Conservation (phyloP, 2,888 invertebrate genomes). For the Campoplex nolae region DNA sequence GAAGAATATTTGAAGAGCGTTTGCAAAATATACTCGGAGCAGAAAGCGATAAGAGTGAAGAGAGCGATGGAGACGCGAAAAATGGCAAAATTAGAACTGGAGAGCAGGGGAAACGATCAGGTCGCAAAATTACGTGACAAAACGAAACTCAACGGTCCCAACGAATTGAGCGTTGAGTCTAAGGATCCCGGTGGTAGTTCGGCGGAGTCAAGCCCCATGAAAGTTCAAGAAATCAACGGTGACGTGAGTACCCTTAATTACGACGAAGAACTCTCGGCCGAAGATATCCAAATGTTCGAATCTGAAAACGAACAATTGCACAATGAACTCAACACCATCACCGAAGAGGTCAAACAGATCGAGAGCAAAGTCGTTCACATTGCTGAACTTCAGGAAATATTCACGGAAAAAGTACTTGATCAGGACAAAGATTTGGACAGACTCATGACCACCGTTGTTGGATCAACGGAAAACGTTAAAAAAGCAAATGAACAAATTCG, state of each 20-base stretch:
- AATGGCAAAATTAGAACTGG: constrained; percentile 89
- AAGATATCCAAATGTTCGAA: constrained; percentile 97
- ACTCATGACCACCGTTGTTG: constrained; percentile 94
- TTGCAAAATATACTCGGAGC: constrained; percentile 94
- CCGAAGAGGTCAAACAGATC: constrained; percentile 96
- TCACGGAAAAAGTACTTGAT: constrained; percentile 97
- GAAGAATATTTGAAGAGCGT: constrained; percentile 93
- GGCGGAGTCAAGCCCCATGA: constrained; percentile 77
- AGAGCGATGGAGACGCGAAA: constrained; percentile 93
- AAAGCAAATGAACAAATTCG: constrained; percentile 99
- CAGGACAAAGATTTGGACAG: constrained; percentile 97
- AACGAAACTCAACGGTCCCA: constrained; percentile 75
- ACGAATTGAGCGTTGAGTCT: constrained; percentile 66
- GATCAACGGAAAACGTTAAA: constrained; percentile 97
- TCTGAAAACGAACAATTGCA: constrained; percentile 95
- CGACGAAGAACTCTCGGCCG: constrained; percentile 90
- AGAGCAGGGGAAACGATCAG: constrained; percentile 75
- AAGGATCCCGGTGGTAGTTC: constrained; percentile 55
- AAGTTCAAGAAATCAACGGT: constrained; percentile 81
- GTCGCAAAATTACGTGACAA: constrained; percentile 13
- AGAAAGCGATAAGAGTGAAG: constrained; percentile 94
- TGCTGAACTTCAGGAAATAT: constrained; percentile 97
- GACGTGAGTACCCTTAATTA: constrained; percentile 81
- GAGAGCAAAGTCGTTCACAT: constrained; percentile 98
- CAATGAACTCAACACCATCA: constrained; percentile 94